Evolutionary conservation across 2,797 vertebrate genomes (phyloP), one percentile per base, ranked within the genome.

Genomic region (Adelosebastes latens): DNA sequence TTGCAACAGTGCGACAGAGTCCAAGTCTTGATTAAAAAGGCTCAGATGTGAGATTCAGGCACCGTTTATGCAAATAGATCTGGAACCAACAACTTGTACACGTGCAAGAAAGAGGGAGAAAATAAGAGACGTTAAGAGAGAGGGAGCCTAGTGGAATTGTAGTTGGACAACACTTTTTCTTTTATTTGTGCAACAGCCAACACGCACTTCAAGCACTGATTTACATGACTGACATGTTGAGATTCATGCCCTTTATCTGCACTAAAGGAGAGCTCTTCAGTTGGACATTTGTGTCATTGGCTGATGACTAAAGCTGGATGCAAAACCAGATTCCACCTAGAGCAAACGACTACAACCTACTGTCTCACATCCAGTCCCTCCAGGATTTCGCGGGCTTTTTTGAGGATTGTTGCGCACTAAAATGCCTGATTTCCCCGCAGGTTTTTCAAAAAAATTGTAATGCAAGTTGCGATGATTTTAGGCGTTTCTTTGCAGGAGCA

Each of bases 21-120:
- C 65, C 46, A 55, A 14, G 60, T 20, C 53, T 60, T 75, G 79
- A 83, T 83, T 76, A 64, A 70, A 84, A 79, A 56, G 55, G 39
- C 12, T 78, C 25, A 61, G 62, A 74, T 61, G 78, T 79, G 20
- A 67, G 66, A 75, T 61, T 32, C 52, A 46, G 55, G 22, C 3
- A 13, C 8, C 2, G 31, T 67, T 80, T 69, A 67, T 80, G 77
- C 62, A 72, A 85, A 78, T 31, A 61, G 27, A 25, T 71, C 8
- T 65, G 65, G 42, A 80, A 63, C 60, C 16, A 42, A 75, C 39
- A 55, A 66, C 2, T 2, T 9, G 8, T 4, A 42, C 46, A 39
- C 1, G 2, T 42, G 27, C 34, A 46, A 59, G 29, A 66, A 22
- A 27, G 11, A 32, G 5, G 6, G 14, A 32, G 11, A 34, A 73